Evolutionary conservation across 2,797 vertebrate genomes (phyloP).

Genomic region (Halcyon leucocephala): DNA sequence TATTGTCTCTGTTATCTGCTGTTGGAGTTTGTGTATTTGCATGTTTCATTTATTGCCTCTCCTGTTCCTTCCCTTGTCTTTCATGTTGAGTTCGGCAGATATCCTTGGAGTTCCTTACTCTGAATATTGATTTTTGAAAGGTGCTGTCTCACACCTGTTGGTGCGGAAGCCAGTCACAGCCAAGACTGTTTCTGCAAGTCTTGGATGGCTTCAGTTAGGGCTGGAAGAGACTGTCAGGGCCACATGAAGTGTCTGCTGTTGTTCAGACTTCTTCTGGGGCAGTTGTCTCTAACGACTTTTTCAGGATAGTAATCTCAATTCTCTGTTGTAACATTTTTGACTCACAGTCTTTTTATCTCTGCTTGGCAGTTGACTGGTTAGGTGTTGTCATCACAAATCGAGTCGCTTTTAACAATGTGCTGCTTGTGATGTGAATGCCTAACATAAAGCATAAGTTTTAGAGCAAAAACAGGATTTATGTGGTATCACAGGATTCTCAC

Average conservation of each 20-base stretch:
- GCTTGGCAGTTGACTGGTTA: background rate
- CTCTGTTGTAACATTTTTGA: background rate
- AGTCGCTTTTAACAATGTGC: background rate
- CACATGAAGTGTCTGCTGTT: background rate
- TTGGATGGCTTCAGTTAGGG: background rate
- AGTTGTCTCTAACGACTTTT: background rate
- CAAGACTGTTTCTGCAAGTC: background rate
- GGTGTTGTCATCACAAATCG: background rate
- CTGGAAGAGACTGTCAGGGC: background rate
- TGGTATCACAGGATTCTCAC: background rate
- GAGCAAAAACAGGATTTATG: background rate
- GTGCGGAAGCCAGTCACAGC: background rate
- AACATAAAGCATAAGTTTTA: background rate
- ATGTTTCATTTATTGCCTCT: slow-evolving; percentile 50
- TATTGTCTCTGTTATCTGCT: slow-evolving; percentile 31
- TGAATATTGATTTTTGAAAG: background rate
- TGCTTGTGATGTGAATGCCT: background rate
- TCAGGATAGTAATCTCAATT: background rate
- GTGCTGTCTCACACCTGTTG: background rate
- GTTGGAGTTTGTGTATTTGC: background rate
- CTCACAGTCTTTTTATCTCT: background rate
- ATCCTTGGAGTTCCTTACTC: slow-evolving; percentile 3
- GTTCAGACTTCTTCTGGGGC: background rate
- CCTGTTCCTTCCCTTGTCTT: slow-evolving; percentile 39
- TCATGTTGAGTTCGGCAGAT: slow-evolving; percentile 31